Percentiles rank a stretch among this genome's conserved stretches.
Conservation (phyloP, 2,113 vertebrate species). For the Charadrius vociferus region DNA sequence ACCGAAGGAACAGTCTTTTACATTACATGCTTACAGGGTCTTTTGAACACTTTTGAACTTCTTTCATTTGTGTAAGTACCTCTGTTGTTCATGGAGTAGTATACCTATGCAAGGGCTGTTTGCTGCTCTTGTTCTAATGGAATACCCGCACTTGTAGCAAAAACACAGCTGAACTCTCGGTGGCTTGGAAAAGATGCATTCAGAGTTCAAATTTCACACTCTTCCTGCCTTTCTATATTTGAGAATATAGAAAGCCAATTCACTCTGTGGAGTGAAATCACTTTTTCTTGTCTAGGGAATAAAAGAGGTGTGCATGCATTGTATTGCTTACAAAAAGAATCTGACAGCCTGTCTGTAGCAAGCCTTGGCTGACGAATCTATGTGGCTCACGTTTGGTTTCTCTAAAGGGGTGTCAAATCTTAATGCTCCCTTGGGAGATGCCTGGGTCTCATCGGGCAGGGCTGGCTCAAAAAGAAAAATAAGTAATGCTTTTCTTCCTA, state of each 20-base stretch:
- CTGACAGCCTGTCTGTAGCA: conserved; percentile 9
- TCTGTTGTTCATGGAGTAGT: neutral
- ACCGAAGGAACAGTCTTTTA: neutral
- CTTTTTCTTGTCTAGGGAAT: neutral
- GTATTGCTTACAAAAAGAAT: neutral
- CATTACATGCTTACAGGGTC: neutral
- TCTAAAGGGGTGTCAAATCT: conserved; percentile 21
- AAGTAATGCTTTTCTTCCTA: conserved; percentile 53
- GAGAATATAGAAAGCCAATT: conserved; percentile 17
- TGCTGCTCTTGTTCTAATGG: neutral
- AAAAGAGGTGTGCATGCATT: neutral
- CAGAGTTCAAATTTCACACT: conserved; percentile 1
- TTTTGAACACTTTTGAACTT: neutral
- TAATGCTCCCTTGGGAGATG: conserved; percentile 44
- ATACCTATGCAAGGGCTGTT: neutral
- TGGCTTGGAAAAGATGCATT: conserved; percentile 15
- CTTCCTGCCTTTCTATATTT: neutral
- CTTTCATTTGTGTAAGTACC: neutral
- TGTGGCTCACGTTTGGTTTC: conserved; percentile 19
- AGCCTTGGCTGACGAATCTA: neutral
- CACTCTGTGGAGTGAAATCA: neutral
- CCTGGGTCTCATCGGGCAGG: conserved; percentile 30
- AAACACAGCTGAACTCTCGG: neutral
- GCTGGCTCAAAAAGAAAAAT: conserved; percentile 21
- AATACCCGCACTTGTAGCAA: conserved; percentile 2